Conservation (phyloP, 2,888 invertebrate genomes). For the Lysandra coridon region DNA sequence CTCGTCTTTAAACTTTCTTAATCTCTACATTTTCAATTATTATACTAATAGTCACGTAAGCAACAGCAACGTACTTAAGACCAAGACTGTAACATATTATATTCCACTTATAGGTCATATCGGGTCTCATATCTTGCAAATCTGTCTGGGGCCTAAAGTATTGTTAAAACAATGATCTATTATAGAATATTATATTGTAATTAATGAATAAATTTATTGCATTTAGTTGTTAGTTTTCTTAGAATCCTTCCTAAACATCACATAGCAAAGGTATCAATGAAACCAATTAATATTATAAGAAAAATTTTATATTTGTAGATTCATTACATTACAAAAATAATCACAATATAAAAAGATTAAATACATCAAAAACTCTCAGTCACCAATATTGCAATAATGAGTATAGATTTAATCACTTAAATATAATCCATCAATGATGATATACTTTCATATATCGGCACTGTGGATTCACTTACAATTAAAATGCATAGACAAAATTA, state of each 20-base stretch:
- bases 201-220: background rate
- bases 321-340: slow-evolving; percentile 28
- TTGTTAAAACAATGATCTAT: slow-evolving; percentile 17
- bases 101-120: background rate
- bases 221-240: background rate
- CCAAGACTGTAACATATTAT: slow-evolving; percentile 29
- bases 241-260: background rate
- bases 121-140: slow-evolving; percentile 21
- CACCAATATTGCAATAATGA: slow-evolving; percentile 25
- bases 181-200: slow-evolving; percentile 5
- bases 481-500: slow-evolving; percentile 40
- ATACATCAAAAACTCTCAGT: slow-evolving; percentile 26
- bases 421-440: slow-evolving; percentile 51
- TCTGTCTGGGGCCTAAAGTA: slow-evolving; percentile 26
- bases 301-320: slow-evolving; percentile 26
- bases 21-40: background rate
- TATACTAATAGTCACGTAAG: background rate
- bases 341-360: slow-evolving; percentile 30
- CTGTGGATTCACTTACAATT: slow-evolving; percentile 50
- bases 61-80: slow-evolving; percentile 9
- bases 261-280: background rate
- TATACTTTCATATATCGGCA: slow-evolving; percentile 56
- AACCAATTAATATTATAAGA: slow-evolving; percentile 9
- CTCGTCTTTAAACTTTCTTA: background rate
- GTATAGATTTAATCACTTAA: slow-evolving; percentile 19